phyloP scores from a whole-genome alignment of 2,888 invertebrate species.

The Diarsia mendica region DNA sequence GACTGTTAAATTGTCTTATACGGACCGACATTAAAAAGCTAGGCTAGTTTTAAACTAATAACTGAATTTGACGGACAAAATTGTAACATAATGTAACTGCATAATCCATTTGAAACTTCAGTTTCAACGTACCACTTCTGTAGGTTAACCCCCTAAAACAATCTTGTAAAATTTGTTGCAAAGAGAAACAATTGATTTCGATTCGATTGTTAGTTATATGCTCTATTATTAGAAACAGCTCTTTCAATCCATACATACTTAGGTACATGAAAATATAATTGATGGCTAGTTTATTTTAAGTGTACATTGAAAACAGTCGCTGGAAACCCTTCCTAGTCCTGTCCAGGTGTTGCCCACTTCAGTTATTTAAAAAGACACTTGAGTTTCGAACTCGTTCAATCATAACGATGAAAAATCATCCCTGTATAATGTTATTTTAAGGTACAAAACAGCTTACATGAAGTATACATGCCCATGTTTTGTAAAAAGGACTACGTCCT shows the following conservation, averaged over 20 bases:
- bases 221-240: not conserved
- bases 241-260: slow-evolving; percentile 6
- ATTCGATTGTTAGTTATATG: not conserved
- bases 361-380: slow-evolving; percentile 69
- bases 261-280: slow-evolving; percentile 35
- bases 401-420: slow-evolving; percentile 45
- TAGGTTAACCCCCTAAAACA: not conserved
- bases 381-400: slow-evolving; percentile 62
- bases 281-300: slow-evolving; percentile 62
- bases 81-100: not conserved
- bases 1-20: too few relatives aligned
- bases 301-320: slow-evolving; percentile 52
- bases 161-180: not conserved
- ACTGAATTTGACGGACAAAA: not conserved
- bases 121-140: not conserved
- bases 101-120: not conserved
- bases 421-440: not conserved
- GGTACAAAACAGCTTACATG: not conserved
- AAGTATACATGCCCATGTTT: not conserved
- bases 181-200: not conserved
- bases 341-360: slow-evolving; percentile 71
- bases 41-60: not conserved
- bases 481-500: slow-evolving; percentile 48
- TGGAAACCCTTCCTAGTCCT: slow-evolving; percentile 62
- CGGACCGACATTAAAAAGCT: not conserved